Percentiles rank a stretch among this genome's conserved stretches.
Evolutionary conservation across 1,140 invertebrate species (phyloP).

Genomic region (Diorhabda carinulata): DNA sequence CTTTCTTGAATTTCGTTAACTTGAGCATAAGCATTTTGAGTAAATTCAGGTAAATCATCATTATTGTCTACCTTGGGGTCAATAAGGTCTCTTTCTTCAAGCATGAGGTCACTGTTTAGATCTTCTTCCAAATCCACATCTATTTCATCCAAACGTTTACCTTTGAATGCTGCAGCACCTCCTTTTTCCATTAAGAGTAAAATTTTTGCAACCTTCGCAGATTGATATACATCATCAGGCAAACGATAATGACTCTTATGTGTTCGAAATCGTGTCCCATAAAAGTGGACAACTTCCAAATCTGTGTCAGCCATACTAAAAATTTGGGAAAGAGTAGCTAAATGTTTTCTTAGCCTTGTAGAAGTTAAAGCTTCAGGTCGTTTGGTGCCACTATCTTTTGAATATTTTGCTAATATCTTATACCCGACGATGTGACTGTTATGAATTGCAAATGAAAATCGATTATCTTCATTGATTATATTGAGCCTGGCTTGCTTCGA

Average conservation of each 20-base stretch:
- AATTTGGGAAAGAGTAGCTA: slow-evolving; percentile 42
- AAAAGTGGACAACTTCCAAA: slow-evolving; percentile 36
- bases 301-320: slow-evolving; percentile 39
- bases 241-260: slow-evolving; percentile 26
- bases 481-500: slow-evolving; percentile 10
- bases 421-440: slow-evolving; percentile 35
- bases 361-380: slow-evolving; percentile 35
- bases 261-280: slow-evolving; percentile 20
- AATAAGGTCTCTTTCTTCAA: no score
- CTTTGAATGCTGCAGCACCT: no score
- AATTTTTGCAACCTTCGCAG: no score
- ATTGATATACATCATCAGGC: no score
- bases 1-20: no score
- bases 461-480: slow-evolving; percentile 16
- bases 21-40: no score
- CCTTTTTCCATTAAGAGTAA: no score
- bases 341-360: slow-evolving; percentile 40
- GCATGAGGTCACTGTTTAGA: no score
- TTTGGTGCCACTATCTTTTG: slow-evolving; percentile 31
- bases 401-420: slow-evolving; percentile 37
- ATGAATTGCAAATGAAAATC: slow-evolving; percentile 36
- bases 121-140: no score
- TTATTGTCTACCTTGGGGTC: no score
- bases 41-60: no score
- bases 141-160: no score